Percentiles rank a stretch among this genome's conserved stretches.
Evolutionary conservation across 1,140 invertebrate species (phyloP).

Genomic region (Drosophila ohnishii): DNA sequence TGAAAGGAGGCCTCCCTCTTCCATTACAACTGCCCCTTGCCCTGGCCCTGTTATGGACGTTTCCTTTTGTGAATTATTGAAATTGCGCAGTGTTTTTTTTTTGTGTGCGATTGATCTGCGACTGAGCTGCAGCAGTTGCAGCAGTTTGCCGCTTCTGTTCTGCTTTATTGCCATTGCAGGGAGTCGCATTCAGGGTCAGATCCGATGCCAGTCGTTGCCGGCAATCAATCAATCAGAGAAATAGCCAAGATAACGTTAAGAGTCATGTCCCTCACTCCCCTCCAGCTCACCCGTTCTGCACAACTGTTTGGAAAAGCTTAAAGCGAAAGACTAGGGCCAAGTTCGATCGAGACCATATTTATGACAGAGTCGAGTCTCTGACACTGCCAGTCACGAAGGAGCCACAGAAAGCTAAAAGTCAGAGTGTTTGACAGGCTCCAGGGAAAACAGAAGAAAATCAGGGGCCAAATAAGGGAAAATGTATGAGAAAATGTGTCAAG

Average conservation of each 20-base stretch:
- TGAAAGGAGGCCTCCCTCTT: constrained; percentile 16
- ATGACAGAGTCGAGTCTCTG: constrained; percentile 29
- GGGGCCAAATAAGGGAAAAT: not conserved
- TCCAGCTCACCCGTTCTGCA: not conserved
- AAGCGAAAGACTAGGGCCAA: constrained; percentile 12
- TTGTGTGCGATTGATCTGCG: constrained; percentile 54
- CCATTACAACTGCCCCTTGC: constrained; percentile 16
- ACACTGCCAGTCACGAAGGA: constrained; percentile 39
- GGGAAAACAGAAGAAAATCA: not conserved
- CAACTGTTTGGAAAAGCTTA: constrained; percentile 12
- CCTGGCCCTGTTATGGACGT: constrained; percentile 32
- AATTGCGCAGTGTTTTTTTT: constrained; percentile 64
- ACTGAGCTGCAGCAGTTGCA: constrained; percentile 20
- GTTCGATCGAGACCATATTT: constrained; percentile 19
- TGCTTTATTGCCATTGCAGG: constrained; percentile 17
- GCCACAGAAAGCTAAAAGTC: not conserved
- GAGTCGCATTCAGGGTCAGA: constrained; percentile 44
- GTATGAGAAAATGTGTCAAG: constrained; percentile 1
- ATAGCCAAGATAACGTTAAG: constrained; percentile 55
- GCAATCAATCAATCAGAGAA: constrained; percentile 73
- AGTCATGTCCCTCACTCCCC: not conserved
- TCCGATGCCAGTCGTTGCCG: constrained; percentile 37
- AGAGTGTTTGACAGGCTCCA: constrained; percentile 9
- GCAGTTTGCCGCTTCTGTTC: constrained; percentile 38
- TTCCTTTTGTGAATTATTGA: constrained; percentile 80